A percentile compares a stretch with the other conserved stretches of the same genome.
Evolutionary conservation across 2,888 invertebrate species (phyloP).

Genomic region (Synanthedon formicaeformis): DNA sequence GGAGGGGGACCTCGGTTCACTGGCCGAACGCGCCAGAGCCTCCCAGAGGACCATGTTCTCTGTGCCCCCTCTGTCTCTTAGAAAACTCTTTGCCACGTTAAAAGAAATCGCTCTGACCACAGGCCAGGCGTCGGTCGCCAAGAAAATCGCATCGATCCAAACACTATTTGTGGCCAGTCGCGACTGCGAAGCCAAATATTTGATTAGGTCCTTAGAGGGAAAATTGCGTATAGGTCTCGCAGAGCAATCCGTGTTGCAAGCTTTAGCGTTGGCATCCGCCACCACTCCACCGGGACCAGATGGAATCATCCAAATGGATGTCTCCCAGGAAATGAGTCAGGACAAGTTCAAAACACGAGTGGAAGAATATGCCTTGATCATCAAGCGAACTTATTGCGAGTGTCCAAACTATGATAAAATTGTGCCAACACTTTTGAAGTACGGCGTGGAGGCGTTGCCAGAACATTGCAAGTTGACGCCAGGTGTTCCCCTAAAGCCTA

Average conservation of each 20-base stretch:
- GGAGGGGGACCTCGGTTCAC: slow-evolving; percentile 90
- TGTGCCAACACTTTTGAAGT: slow-evolving; percentile 80
- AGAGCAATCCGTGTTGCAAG: slow-evolving; percentile 94
- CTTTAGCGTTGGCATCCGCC: slow-evolving; percentile 88
- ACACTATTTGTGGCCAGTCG: slow-evolving; percentile 92
- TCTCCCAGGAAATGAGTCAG: slow-evolving; percentile 70
- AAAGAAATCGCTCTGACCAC: slow-evolving; percentile 89
- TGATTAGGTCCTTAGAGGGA: slow-evolving; percentile 91
- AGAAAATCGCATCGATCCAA: slow-evolving; percentile 93
- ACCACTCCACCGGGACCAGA: slow-evolving; percentile 80
- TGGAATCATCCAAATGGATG: slow-evolving; percentile 74
- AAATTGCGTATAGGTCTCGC: slow-evolving; percentile 97
- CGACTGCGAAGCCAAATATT: slow-evolving; percentile 86
- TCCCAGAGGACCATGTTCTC: slow-evolving; percentile 91
- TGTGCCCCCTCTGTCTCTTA: slow-evolving; percentile 81
- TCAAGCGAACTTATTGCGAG: slow-evolving; percentile 96
- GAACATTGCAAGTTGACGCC: slow-evolving; percentile 88
- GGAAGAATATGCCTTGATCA: slow-evolving; percentile 78
- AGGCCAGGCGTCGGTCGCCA: slow-evolving; percentile 73
- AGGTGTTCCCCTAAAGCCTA: slow-evolving; percentile 95
- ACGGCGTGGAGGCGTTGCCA: slow-evolving; percentile 81
- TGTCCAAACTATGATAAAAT: slow-evolving; percentile 94
- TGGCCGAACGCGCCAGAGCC: slow-evolving; percentile 86
- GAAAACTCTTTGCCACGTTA: slow-evolving; percentile 83
- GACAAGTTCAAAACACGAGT: slow-evolving; percentile 81